phyloP scores from a whole-genome alignment of 2,888 invertebrate species.

The Muscina levida region DNA sequence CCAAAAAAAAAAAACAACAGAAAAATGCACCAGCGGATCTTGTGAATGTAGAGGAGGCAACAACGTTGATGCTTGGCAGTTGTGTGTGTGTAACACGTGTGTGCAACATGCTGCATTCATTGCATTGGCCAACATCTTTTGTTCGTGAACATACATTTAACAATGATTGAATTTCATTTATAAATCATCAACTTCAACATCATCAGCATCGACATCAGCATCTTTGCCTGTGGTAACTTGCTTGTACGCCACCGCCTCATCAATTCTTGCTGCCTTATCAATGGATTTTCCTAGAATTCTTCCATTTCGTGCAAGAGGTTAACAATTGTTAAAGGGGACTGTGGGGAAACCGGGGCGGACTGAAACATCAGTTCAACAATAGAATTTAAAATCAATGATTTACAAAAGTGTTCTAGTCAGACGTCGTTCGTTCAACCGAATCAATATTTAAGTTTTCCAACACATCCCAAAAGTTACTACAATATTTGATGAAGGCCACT shows the following conservation, averaged over 20 bases:
- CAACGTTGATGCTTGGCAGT: neutral
- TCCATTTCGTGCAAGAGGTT: neutral
- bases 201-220: neutral
- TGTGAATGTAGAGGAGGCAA: neutral
- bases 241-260: neutral
- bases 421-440: neutral
- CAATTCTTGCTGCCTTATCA: neutral
- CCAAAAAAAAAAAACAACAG: neutral
- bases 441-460: neutral
- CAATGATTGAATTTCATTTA: conserved; percentile 40
- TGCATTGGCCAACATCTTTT: conserved; percentile 14
- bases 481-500: neutral
- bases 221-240: neutral
- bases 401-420: conserved; percentile 4
- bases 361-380: neutral
- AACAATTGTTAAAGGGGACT: neutral
- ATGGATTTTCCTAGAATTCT: conserved; percentile 5
- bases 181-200: conserved; percentile 17
- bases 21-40: neutral
- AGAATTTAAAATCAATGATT: conserved; percentile 33
- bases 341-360: neutral
- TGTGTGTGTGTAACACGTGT: too few species aligned
- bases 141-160: conserved; percentile 28
- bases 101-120: neutral
- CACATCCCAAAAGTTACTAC: neutral